Percentiles rank a stretch among this genome's conserved stretches.
Conservation (phyloP, 2,888 invertebrate species). For the Pollenia labialis region DNA sequence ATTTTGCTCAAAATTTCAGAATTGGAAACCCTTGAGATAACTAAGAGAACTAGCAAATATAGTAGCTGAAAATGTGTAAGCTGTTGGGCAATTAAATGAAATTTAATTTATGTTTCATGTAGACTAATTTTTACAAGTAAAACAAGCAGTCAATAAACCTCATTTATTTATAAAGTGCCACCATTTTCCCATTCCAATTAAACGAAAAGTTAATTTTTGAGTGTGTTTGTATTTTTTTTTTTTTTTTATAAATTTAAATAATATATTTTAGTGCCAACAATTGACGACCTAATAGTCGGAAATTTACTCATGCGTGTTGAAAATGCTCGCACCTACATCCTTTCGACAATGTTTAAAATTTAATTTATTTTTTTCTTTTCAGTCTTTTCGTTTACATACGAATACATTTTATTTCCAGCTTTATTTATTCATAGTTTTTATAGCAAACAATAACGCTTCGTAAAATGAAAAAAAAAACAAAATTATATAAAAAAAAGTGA, state of each 20-base stretch:
- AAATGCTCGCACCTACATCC: constrained; percentile 71
- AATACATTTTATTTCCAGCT: constrained; percentile 52
- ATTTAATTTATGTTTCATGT: too few species aligned
- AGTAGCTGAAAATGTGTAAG: too few species aligned
- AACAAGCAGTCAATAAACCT: too few species aligned
- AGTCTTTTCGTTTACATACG: constrained; percentile 48
- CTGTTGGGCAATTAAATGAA: too few species aligned
- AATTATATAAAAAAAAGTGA: constrained; percentile 8
- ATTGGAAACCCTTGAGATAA: too few species aligned
- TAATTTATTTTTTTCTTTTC: constrained; percentile 54
- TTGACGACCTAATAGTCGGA: constrained; percentile 65
- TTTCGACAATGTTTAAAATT: constrained; percentile 64
- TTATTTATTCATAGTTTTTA: constrained; percentile 70
- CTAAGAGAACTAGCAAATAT: too few species aligned
- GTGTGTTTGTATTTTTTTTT: not conserved
- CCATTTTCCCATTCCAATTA: constrained; percentile 2
- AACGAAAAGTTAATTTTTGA: constrained; percentile 20
- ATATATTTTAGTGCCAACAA: constrained; percentile 59
- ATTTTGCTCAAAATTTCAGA: too few species aligned
- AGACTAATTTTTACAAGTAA: too few species aligned
- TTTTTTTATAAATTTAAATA: not conserved
- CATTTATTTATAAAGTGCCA: not conserved
- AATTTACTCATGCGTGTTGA: constrained; percentile 69
- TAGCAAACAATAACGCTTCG: constrained; percentile 53
- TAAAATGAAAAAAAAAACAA: constrained; percentile 44